These are phyloP conservation scores for Notechis scutatus DNA, from an alignment of 2,113 vertebrate genomes.

Conservation along the genomic window DNA sequence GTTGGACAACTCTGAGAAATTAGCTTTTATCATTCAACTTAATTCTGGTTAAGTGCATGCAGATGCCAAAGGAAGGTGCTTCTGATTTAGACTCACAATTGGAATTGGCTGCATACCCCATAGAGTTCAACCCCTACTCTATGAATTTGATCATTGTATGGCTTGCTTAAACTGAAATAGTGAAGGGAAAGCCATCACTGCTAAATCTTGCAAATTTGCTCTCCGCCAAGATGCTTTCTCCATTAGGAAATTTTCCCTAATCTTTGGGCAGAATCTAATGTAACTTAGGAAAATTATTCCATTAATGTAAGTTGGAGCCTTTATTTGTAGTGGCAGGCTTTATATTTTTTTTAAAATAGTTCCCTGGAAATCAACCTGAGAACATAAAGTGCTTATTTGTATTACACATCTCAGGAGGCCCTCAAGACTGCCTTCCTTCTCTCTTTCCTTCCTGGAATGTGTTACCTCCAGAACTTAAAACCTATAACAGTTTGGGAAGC, in stretches of 20 bases:
- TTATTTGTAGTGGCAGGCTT: background rate
- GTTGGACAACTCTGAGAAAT: background rate
- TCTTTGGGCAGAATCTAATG: background rate
- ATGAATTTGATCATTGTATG: background rate
- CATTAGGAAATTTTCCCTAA: background rate
- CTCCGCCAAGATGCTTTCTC: background rate
- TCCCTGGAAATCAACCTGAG: background rate
- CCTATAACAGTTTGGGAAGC: background rate
- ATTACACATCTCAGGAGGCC: background rate
- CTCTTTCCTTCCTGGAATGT: background rate
- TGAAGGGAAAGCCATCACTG: background rate
- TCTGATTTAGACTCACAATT: background rate
- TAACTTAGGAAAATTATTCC: background rate
- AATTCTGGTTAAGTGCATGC: background rate
- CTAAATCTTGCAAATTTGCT: background rate
- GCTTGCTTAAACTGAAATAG: background rate
- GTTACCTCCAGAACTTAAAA: background rate
- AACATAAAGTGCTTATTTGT: background rate
- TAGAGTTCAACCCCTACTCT: background rate
- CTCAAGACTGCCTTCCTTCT: background rate
- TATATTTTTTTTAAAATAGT: background rate
- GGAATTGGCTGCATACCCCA: background rate
- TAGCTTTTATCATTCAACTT: background rate
- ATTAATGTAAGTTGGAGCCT: background rate
- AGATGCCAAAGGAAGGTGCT: background rate